These are phyloP conservation scores for Sipha maydis DNA, from an alignment of 2,888 invertebrate genomes.

Conservation along the genomic window DNA sequence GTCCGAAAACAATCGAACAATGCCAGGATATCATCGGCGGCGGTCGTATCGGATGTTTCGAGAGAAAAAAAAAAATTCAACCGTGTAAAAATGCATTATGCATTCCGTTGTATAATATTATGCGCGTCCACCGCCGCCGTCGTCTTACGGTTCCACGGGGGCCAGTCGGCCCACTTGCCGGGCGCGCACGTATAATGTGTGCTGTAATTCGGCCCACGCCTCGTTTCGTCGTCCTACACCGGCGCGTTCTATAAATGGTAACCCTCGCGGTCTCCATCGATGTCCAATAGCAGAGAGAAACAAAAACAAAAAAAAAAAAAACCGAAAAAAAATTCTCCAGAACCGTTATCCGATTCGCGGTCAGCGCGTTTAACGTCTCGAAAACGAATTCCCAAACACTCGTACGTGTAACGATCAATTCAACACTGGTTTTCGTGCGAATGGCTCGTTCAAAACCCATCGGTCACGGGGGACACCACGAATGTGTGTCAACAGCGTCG, in stretches of 20 bases:
- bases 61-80: not conserved
- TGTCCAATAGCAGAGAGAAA: too few species aligned
- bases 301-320: not conserved
- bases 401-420: too few species aligned
- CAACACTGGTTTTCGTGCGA: too few species aligned
- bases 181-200: not conserved
- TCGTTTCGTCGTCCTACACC: conserved; percentile 47
- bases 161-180: conserved; percentile 11
- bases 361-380: conserved; percentile 25
- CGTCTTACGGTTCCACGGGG: conserved; percentile 9
- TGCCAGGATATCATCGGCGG: conserved; percentile 38
- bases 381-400: conserved; percentile 6
- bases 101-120: not conserved
- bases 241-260: conserved; percentile 56
- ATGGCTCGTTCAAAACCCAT: not conserved
- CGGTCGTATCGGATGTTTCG: not conserved
- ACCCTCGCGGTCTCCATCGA: conserved; percentile 28
- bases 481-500: not conserved
- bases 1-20: conserved; percentile 47
- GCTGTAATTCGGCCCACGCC: conserved; percentile 55
- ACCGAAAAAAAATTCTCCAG: not conserved
- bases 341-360: conserved; percentile 44
- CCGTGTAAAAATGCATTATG: conserved; percentile 26
- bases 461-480: conserved; percentile 21
- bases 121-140: not conserved